Conservation (phyloP, 2,888 invertebrate species). For the Limnephilus marmoratus region DNA sequence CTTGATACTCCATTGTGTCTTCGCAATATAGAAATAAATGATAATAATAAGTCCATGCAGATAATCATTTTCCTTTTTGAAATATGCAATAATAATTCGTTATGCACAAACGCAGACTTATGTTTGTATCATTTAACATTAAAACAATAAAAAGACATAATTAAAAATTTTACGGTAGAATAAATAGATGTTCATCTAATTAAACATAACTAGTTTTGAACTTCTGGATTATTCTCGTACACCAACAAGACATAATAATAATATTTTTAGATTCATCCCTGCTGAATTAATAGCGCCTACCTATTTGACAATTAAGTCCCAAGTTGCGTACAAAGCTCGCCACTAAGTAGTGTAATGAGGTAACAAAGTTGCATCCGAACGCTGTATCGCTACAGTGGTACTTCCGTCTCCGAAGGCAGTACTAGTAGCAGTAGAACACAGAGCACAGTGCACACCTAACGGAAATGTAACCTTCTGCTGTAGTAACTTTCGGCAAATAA, state of each 20-base stretch:
- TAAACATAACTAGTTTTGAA: too few species aligned
- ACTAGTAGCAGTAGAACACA: not conserved
- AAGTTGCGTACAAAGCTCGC: conserved; percentile 61
- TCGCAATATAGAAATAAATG: too few species aligned
- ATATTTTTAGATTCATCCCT: not conserved
- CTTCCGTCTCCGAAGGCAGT: conserved; percentile 19
- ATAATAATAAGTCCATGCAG: too few species aligned
- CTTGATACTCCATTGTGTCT: too few species aligned
- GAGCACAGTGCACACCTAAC: not conserved
- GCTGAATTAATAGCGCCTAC: not conserved
- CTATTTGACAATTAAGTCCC: conserved; percentile 56
- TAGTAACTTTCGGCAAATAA: conserved; percentile 41
- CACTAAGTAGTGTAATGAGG: conserved; percentile 63
- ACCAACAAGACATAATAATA: too few species aligned
- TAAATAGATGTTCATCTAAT: too few species aligned
- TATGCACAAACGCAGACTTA: not conserved
- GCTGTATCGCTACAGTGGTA: conserved; percentile 26
- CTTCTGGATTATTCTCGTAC: too few species aligned
- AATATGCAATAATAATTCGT: not conserved
- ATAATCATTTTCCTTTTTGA: too few species aligned
- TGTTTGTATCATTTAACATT: not conserved
- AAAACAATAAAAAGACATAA: not conserved
- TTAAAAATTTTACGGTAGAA: too few species aligned
- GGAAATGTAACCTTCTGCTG: conserved; percentile 42
- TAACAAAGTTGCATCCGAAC: conserved; percentile 59